Percentiles rank a stretch among this genome's conserved stretches.
Evolutionary conservation across 1,140 invertebrate species (phyloP).

Genomic region (Drosophila bocki): DNA sequence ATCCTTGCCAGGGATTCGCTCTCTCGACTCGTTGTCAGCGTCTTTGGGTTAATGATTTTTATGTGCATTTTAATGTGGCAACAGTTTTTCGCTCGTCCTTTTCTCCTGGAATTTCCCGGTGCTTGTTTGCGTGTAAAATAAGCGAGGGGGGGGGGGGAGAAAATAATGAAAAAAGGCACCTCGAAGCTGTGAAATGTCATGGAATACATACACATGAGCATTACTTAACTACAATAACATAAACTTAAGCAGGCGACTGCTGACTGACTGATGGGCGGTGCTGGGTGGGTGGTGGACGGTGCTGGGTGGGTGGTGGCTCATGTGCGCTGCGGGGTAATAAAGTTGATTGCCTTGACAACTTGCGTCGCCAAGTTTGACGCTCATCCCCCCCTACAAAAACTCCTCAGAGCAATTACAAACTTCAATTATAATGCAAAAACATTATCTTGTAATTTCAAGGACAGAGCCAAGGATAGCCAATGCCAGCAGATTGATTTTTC

Average conservation of each 20-base stretch:
- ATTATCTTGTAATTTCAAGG: constrained; percentile 43
- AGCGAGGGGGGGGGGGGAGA: background rate
- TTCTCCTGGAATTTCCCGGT: background rate
- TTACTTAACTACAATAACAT: constrained; percentile 53
- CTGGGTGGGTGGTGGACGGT: background rate
- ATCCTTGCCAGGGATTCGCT: background rate
- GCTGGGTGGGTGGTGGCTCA: constrained; percentile 12
- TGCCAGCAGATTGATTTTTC: background rate
- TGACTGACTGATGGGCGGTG: background rate
- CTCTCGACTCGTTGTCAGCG: constrained; percentile 30
- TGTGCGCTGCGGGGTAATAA: constrained; percentile 58
- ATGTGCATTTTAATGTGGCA: constrained; percentile 64
- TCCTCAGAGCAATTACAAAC: constrained; percentile 44
- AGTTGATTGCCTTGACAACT: constrained; percentile 61
- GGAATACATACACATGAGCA: constrained; percentile 30
- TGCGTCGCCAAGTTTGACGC: constrained; percentile 46
- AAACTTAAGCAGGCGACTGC: constrained; percentile 12
- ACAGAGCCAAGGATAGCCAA: background rate
- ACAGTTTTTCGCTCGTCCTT: constrained; percentile 37
- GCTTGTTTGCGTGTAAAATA: constrained; percentile 40
- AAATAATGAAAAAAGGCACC: constrained; percentile 48
- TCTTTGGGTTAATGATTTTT: constrained; percentile 64
- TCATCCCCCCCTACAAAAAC: constrained; percentile 11
- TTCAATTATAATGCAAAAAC: constrained; percentile 50
- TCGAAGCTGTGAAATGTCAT: constrained; percentile 40